Conservation (phyloP, 1,140 invertebrate genomes). For the Drosophila rhopaloa region DNA sequence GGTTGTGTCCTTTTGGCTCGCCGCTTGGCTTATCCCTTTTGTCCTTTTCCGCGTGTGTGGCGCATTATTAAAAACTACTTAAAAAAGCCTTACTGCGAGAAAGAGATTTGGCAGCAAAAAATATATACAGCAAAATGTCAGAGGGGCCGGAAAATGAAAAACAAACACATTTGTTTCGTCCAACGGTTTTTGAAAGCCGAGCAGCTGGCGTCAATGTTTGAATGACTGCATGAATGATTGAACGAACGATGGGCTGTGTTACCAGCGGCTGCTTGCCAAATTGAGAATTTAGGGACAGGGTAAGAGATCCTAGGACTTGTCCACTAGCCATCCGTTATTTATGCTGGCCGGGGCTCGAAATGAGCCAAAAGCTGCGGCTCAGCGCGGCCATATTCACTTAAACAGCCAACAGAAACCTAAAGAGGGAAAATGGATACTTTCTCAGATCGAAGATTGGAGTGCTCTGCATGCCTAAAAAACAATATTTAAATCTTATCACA, state of each 20-base stretch:
- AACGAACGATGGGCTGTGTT: constrained; percentile 52
- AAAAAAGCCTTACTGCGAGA: constrained; percentile 63
- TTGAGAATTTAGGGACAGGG: constrained; percentile 27
- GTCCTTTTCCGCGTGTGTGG: constrained; percentile 68
- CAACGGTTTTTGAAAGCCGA: constrained; percentile 34
- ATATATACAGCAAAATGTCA: constrained; percentile 28
- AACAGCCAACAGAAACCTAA: constrained; percentile 28
- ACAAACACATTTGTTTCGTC: constrained; percentile 71
- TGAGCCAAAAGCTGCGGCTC: constrained; percentile 70
- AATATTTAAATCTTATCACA: neutral
- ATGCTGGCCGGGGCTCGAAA: constrained; percentile 54
- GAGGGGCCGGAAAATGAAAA: constrained; percentile 70
- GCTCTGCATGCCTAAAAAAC: neutral
- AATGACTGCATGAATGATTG: constrained; percentile 75
- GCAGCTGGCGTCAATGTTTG: constrained; percentile 71
- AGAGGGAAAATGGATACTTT: neutral
- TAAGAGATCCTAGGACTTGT: constrained; percentile 18
- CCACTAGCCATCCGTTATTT: constrained; percentile 47
- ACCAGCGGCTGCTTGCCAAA: constrained; percentile 54
- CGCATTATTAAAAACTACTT: constrained; percentile 76
- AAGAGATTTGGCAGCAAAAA: constrained; percentile 48
- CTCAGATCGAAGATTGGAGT: neutral
- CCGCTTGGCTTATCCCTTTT: constrained; percentile 52
- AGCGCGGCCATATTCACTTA: constrained; percentile 58
- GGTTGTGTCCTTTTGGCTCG: constrained; percentile 38